These are phyloP conservation scores for Drosophila albomicans DNA, from an alignment of 1,140 invertebrate genomes.

Conservation along the genomic window DNA sequence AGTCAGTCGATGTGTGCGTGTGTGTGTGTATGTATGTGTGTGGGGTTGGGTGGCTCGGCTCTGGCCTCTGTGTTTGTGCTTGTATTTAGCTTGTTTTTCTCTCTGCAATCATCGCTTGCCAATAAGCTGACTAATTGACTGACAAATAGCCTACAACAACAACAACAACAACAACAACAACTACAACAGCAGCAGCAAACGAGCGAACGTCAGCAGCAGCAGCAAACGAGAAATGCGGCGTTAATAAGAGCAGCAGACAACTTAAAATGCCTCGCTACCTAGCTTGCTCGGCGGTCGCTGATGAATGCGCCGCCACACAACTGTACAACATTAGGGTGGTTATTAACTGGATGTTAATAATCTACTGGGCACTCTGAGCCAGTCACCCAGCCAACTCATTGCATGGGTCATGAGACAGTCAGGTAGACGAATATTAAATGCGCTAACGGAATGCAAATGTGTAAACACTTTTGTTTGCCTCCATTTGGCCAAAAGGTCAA, in stretches of 20 bases:
- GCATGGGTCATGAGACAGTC: background rate
- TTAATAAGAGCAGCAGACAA: conserved; percentile 73
- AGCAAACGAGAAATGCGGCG: conserved; percentile 39
- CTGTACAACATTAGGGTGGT: conserved; percentile 59
- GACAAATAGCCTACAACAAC: conserved; percentile 76
- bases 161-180: conserved; percentile 33
- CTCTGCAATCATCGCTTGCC: conserved; percentile 81
- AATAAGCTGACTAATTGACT: conserved; percentile 84
- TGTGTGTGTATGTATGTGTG: background rate
- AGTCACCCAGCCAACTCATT: background rate
- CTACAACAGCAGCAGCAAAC: conserved; percentile 13
- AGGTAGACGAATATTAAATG: conserved; percentile 7
- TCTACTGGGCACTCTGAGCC: conserved; percentile 20
- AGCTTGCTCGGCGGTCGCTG: conserved; percentile 4
- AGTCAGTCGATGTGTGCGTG: conserved; percentile 41
- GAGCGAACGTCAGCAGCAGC: conserved; percentile 21
- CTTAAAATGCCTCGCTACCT: conserved; percentile 50
- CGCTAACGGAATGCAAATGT: conserved; percentile 15
- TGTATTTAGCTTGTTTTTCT: conserved; percentile 73
- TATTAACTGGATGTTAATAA: conserved; percentile 56
- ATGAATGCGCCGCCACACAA: conserved; percentile 44
- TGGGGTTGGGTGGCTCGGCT: conserved; percentile 19
- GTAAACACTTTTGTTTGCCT: background rate
- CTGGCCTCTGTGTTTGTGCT: conserved; percentile 44
- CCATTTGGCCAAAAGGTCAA: conserved; percentile 1